Evolutionary conservation across 2,888 invertebrate genomes (phyloP).

Genomic region (Melinopterus prodromus): DNA sequence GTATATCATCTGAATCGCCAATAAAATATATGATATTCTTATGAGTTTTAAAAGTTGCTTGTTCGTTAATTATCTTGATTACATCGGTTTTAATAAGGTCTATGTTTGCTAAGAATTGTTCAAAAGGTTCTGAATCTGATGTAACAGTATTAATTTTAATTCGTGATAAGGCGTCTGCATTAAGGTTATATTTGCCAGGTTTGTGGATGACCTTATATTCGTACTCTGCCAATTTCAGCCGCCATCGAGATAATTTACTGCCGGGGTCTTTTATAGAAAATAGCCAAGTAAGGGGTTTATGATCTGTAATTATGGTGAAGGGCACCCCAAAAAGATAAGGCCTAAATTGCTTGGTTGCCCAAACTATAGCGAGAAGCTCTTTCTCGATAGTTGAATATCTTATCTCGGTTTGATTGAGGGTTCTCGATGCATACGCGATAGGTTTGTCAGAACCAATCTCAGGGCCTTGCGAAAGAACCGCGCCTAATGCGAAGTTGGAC

Average conservation of each 20-base stretch:
- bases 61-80: conserved; percentile 8
- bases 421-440: conserved; percentile 25
- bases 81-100: neutral
- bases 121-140: neutral
- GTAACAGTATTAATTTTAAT: conserved; percentile 7
- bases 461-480: neutral
- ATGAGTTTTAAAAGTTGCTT: conserved; percentile 9
- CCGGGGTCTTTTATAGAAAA: conserved; percentile 14
- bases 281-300: conserved; percentile 18
- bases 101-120: neutral
- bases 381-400: conserved; percentile 27
- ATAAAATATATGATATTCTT: neutral
- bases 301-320: conserved; percentile 21
- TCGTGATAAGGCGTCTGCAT: conserved; percentile 16
- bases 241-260: conserved; percentile 6
- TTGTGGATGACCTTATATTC: conserved; percentile 17
- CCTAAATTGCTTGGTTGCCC: conserved; percentile 27
- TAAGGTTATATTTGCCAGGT: conserved; percentile 18
- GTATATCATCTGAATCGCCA: neutral
- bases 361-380: conserved; percentile 25
- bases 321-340: conserved; percentile 22
- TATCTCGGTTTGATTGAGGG: conserved; percentile 23
- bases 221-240: conserved; percentile 19
- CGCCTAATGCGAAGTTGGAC: conserved; percentile 14
- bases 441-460: conserved; percentile 7